Evolutionary conservation across 2,113 vertebrate genomes (phyloP).

Genomic region (Cololabis saira): DNA sequence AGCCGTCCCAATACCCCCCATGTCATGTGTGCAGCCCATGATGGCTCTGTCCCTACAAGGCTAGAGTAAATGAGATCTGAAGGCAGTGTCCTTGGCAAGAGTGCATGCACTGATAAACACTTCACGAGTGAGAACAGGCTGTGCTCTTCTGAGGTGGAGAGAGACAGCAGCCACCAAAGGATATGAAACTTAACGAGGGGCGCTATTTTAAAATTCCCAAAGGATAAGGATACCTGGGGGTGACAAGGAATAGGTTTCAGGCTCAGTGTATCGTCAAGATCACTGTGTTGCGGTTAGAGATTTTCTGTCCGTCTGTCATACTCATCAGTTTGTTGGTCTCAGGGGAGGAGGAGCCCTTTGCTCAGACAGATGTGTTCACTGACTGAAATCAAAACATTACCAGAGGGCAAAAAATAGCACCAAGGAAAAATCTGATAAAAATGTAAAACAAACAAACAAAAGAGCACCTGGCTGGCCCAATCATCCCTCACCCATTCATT

Average conservation of each 20-base stretch:
- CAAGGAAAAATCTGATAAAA: constrained; percentile 14
- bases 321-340: constrained; percentile 6
- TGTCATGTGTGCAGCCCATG: neutral
- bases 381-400: constrained; percentile 47
- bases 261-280: neutral
- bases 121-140: constrained; percentile 53
- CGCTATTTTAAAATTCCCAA: constrained; percentile 60
- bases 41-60: constrained; percentile 70
- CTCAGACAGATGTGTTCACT: constrained; percentile 29
- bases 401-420: constrained; percentile 49
- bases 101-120: constrained; percentile 54
- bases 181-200: constrained; percentile 52
- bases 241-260: constrained; percentile 15
- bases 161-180: constrained; percentile 40
- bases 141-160: constrained; percentile 46
- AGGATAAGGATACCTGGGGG: constrained; percentile 38
- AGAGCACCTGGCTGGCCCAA: too few relatives aligned
- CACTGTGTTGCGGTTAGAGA: too few relatives aligned
- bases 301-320: neutral
- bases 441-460: too few relatives aligned
- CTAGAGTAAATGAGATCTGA: constrained; percentile 57
- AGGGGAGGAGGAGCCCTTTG: constrained; percentile 24
- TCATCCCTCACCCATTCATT: too few relatives aligned
- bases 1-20: constrained; percentile 14
- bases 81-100: constrained; percentile 70